Evolutionary conservation across 2,888 invertebrate genomes (phyloP).

Genomic region (Nemapogon koenigi): DNA sequence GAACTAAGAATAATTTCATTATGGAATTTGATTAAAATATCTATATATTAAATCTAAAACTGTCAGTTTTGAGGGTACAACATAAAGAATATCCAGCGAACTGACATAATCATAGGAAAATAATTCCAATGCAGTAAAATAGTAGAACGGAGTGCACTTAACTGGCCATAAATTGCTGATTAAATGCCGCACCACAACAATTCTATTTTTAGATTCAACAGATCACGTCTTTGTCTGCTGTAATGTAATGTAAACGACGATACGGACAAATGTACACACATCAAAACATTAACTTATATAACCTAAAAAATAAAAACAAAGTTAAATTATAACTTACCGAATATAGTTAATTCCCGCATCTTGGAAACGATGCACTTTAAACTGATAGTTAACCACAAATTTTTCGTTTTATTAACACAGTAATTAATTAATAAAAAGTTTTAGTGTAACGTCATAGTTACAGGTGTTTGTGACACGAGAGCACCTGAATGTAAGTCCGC

Average conservation of each 20-base stretch:
- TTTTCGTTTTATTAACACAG: slow-evolving; percentile 7
- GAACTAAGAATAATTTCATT: too few species aligned
- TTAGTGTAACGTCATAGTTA: slow-evolving; percentile 49
- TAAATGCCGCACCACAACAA: slow-evolving; percentile 44
- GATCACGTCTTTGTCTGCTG: slow-evolving; percentile 59
- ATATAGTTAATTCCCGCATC: too few species aligned
- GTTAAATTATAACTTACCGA: slow-evolving; percentile 35
- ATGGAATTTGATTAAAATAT: too few species aligned
- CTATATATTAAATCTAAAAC: too few species aligned
- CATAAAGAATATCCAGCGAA: too few species aligned
- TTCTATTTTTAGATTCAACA: slow-evolving; percentile 59
- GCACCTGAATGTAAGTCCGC: too few species aligned
- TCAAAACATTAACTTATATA: slow-evolving; percentile 39
- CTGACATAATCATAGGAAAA: too few species aligned
- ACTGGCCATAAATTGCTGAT: slow-evolving; percentile 51
- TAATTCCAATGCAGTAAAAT: too few species aligned
- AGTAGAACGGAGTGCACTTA: slow-evolving; percentile 23
- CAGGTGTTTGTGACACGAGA: slow-evolving; percentile 46
- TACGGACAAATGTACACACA: slow-evolving; percentile 23
- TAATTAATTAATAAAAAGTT: slow-evolving; percentile 4
- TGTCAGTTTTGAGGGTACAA: too few species aligned
- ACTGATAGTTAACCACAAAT: slow-evolving; percentile 2
- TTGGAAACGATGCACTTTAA: not conserved
- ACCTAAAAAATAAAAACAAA: slow-evolving; percentile 30
- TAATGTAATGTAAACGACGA: slow-evolving; percentile 52